A percentile compares a stretch with the other conserved stretches of the same genome.
Evolutionary conservation across 2,797 vertebrate species (phyloP).

Genomic region (Artibeus jamaicensis): DNA sequence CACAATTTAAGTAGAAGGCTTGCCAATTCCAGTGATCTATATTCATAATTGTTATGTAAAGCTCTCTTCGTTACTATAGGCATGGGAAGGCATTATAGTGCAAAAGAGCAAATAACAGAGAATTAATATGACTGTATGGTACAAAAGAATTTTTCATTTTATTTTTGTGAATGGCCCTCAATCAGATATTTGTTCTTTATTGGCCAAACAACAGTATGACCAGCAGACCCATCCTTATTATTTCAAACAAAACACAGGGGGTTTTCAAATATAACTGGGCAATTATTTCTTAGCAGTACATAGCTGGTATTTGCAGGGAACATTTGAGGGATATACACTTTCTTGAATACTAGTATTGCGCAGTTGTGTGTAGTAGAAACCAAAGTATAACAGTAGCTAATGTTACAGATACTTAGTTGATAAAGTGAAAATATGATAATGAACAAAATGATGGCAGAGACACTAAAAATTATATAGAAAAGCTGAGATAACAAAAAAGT

Average conservation of each 20-base stretch:
- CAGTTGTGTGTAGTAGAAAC: background rate
- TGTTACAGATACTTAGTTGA: background rate
- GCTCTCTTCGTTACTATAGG: background rate
- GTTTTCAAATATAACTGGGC: background rate
- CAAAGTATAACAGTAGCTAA: background rate
- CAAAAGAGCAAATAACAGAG: background rate
- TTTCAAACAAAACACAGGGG: background rate
- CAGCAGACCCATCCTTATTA: background rate
- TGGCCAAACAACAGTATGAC: background rate
- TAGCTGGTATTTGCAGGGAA: background rate
- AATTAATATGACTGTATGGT: background rate
- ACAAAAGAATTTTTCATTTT: background rate
- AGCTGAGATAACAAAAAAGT: constrained; percentile 38
- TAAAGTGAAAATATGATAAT: background rate
- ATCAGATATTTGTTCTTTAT: background rate
- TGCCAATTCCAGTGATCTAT: background rate
- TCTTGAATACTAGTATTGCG: background rate
- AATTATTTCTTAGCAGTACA: background rate
- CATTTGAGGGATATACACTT: background rate
- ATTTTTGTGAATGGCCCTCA: background rate
- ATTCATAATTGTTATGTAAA: background rate
- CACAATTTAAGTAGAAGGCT: background rate
- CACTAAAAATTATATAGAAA: constrained; percentile 18
- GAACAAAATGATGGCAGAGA: constrained; percentile 28
- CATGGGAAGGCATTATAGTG: background rate